Conservation (phyloP, 2,888 invertebrate genomes). For the Lasioglossum malachurum region DNA sequence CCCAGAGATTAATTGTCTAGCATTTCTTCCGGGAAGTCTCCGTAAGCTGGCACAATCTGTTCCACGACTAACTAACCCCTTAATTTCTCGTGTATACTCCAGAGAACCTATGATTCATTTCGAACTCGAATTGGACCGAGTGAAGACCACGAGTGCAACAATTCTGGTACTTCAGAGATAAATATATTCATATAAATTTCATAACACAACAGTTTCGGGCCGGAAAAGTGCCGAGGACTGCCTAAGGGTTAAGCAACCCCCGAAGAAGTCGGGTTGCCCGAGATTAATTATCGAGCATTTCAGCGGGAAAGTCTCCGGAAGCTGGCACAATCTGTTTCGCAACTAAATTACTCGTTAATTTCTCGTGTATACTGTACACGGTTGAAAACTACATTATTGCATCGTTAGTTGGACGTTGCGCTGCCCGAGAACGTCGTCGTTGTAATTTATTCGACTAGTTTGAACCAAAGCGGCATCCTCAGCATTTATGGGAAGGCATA, state of each 20-base stretch:
- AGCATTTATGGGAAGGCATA: not conserved
- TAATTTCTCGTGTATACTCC: too few species aligned
- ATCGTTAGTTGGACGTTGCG: not conserved
- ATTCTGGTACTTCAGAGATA: too few species aligned
- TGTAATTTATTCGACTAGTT: conserved; percentile 13
- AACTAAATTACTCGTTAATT: not conserved
- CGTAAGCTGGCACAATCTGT: too few species aligned
- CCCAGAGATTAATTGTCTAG: too few species aligned
- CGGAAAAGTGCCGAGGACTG: too few species aligned
- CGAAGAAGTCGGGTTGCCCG: not conserved
- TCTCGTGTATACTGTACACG: not conserved
- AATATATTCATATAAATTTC: too few species aligned
- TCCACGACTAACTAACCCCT: too few species aligned
- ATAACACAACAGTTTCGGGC: too few species aligned
- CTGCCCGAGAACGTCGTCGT: not conserved
- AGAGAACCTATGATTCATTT: too few species aligned
- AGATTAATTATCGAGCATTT: not conserved
- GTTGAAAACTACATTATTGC: not conserved
- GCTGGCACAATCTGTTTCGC: not conserved
- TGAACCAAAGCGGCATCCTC: not conserved
- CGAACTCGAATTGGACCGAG: too few species aligned
- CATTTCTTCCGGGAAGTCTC: too few species aligned
- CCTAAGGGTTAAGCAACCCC: not conserved
- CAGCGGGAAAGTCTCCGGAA: not conserved
- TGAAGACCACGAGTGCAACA: too few species aligned